Evolutionary conservation across 2,888 invertebrate species (phyloP), one percentile per base, ranked within the genome.

Genomic region (Seira ritae): DNA sequence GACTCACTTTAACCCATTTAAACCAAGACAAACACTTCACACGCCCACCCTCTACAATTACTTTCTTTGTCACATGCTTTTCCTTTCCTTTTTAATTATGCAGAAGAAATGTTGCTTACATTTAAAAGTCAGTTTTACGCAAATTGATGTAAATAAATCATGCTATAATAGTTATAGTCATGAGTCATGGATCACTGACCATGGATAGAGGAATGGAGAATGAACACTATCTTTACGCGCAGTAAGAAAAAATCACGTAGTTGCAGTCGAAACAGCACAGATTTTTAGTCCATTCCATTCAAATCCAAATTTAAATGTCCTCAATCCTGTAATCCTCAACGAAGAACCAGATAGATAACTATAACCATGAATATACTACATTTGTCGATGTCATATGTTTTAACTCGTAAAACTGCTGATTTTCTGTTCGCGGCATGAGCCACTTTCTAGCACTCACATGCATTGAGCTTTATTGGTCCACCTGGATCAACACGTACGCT

Each of bases 351-450:
- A n/a, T n/a, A 31, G 31, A 31, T 31, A 31, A 31, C 2, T 31
- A 8, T 31, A 4, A 31, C 2, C 8, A 31, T 31, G 31, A 31
- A 31, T 31, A 31, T 31, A 8, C 8, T 8, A 31, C 62, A 62
- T 55, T 55, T 37, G 31, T 1, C 0, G 12, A 46, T n/a, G 50
- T 75, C 76, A 77, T 68, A 69, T 77, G 76, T 69, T 69, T 12
- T 74, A 62, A 2, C 17, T 74, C 50, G 76, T 37, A 12, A 71
- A 71, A 71, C 78, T 78, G 78, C 78, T 78, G 78, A 78, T 78
- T 70, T 22, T 42, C 17, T 22, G n/a, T 78, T 78, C 78, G 78
- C 78, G 70, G 42, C 22, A 6, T 20, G 10, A 42, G 17, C 46
- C 12, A 22, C 60, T n/a, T 66, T 46, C 10, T 71, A 69, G 20